Base-by-base conservation (phyloP, 2,113 vertebrate genomes). In the Corythornis cristatus region DNA sequence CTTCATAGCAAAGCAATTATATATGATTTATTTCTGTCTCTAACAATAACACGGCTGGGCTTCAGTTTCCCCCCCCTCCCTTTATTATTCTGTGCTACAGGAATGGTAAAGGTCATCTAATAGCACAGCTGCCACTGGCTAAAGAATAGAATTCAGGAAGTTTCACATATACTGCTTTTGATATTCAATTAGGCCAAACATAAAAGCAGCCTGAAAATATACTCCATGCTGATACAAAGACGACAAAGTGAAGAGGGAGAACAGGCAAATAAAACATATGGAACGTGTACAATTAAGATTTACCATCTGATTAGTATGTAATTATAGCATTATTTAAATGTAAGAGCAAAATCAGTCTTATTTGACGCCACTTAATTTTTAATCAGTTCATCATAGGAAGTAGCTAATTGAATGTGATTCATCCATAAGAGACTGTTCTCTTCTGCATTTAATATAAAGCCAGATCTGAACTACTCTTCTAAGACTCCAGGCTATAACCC, bases 291-390 rank as follows among this genome's bases (percentile, higher is more conserved):
- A 85, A 83, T 96, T 87, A 90, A 90, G 83, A 89, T 93, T 66
- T 80, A 86, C 85, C 74, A 81, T 95, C 94, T 91, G 94, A 96
- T 96, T 95, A 95, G 75, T 93, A 86, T 35, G 82, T 96, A 96
- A 96, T 96, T 96, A 96, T 83, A 91, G 89, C 48, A 91, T 93
- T 96, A 96, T 95, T 90, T 91, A 95, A 94, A 93, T 60, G 29
- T 84, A 95, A 94, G 88, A 96, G 84, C 14, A 96, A 87, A 88
- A 88, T 88, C 83, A 92, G 65, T 51, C 76, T 86, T 90, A 86
- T 77, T 93, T 83, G 82, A 86, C 79, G 78, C 56, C 79, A 93
- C 77, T 88, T 90, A 92, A 94, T 85, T 97, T 95, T 96, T 95
- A 96, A 97, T 96, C 89, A 93, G 88, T 93, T 96, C 82, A 91